A percentile compares a stretch with the other conserved stretches of the same genome.
Evolutionary conservation across 2,797 vertebrate species (phyloP).

Genomic region (Loris lydekkerianus): DNA sequence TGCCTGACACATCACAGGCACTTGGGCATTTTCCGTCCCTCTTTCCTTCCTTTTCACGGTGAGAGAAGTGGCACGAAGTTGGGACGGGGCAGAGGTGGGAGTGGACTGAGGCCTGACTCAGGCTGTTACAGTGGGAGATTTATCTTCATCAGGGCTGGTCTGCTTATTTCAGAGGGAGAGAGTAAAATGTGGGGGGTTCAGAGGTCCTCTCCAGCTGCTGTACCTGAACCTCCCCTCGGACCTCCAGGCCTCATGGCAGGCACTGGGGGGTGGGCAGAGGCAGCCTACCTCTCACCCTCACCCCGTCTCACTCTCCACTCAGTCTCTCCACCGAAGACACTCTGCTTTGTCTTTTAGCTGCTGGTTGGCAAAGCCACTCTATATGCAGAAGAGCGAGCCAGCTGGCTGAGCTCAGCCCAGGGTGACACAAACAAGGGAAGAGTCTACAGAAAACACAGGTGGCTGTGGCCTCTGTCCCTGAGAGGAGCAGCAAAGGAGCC

Average conservation of each 20-base stretch:
- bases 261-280: background rate
- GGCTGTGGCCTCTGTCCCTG: slow-evolving; percentile 79
- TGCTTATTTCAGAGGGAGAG: background rate
- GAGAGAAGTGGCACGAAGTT: background rate
- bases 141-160: background rate
- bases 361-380: slow-evolving; percentile 74
- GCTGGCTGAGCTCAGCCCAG: slow-evolving; percentile 70
- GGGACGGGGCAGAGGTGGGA: fast-evolving
- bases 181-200: background rate
- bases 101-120: no score
- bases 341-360: slow-evolving; percentile 57
- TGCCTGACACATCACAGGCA: background rate
- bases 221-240: background rate
- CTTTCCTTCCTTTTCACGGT: background rate
- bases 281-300: background rate
- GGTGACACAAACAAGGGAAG: slow-evolving; percentile 83
- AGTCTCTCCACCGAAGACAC: fast-evolving
- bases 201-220: background rate
- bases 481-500: slow-evolving; percentile 53
- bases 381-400: slow-evolving; percentile 73
- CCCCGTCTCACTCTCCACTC: background rate
- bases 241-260: background rate
- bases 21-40: background rate
- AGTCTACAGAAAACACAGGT: slow-evolving; percentile 79
- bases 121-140: background rate